Base-by-base conservation (phyloP, 2,797 vertebrate genomes). In the Argentina silus region DNA sequence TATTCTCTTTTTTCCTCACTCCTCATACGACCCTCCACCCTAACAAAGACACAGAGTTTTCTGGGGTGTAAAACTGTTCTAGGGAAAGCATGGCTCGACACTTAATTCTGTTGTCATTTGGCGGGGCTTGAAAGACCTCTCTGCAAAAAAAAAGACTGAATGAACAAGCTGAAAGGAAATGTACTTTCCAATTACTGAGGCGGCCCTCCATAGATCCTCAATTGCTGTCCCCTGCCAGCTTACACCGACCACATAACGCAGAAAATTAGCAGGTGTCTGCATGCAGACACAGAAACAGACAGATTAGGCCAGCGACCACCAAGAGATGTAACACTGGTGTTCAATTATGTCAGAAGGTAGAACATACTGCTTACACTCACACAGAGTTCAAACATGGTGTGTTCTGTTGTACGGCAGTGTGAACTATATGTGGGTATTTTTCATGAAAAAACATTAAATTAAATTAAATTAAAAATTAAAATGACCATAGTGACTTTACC, bases 191-290 rank as follows among this genome's bases (percentile, higher is more conserved):
- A 93, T 93, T 93, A 93, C 86, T 79, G 87, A 81, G 23, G 66
- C 56, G 62, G 75, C 78, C 73, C 78, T 81, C 78, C 86, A 74
- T 66, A 81, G 78, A 64, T 73, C 2, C 45, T 81, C 86, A 45
- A 68, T 85, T 74, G 53, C 73, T 23, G 51, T 77, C 75, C 81
- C 84, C 79, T 73, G 55, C 75, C 73, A 72, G 79, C 82, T 85
- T 81, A 86, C 83, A 86, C 80, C 84, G 78, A 69, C 82, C 76
- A 89, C 86, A 89, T 85, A 88, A 73, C 76, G 81, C 75, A 67
- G 77, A 87, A 94, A 93, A 93, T 94, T 93, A 93, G 92, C 93
- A 92, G 89, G 91, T 94, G 93, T 92, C 87, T 90, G 87, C 89
- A 79, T 90, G 87, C 89, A 79, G 88, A 88, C 84, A 76, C 72